Evolutionary conservation across 2,797 vertebrate genomes (phyloP).

Genomic region (Poliocrania exsul): DNA sequence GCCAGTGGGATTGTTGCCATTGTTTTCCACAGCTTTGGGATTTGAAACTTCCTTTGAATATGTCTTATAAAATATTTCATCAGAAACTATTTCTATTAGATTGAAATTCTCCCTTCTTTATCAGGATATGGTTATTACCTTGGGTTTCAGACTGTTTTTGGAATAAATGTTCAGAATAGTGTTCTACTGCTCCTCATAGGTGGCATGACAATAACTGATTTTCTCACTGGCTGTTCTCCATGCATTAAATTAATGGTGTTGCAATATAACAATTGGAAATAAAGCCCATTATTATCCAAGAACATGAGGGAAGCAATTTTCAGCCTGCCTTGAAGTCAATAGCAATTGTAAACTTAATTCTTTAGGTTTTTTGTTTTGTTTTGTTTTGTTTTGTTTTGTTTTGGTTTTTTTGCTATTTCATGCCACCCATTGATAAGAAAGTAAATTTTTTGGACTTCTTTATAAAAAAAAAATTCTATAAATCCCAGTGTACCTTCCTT

Average conservation of each 20-base stretch:
- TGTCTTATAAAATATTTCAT: background rate
- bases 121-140: background rate
- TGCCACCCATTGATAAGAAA: background rate
- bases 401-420: background rate
- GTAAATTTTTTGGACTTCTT: background rate
- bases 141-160: background rate
- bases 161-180: background rate
- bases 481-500: background rate
- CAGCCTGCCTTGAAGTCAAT: background rate
- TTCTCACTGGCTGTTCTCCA: background rate
- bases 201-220: background rate
- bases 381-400: too few species aligned
- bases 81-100: background rate
- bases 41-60: background rate
- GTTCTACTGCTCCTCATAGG: background rate
- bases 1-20: background rate
- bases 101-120: background rate
- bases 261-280: background rate
- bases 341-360: background rate
- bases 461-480: background rate
- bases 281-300: background rate
- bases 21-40: background rate
- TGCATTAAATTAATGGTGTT: background rate
- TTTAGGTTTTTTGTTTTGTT: background rate
- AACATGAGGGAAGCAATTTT: background rate